These are phyloP conservation scores for Deilephila elpenor DNA, from an alignment of 2,888 invertebrate genomes.

Conservation along the genomic window DNA sequence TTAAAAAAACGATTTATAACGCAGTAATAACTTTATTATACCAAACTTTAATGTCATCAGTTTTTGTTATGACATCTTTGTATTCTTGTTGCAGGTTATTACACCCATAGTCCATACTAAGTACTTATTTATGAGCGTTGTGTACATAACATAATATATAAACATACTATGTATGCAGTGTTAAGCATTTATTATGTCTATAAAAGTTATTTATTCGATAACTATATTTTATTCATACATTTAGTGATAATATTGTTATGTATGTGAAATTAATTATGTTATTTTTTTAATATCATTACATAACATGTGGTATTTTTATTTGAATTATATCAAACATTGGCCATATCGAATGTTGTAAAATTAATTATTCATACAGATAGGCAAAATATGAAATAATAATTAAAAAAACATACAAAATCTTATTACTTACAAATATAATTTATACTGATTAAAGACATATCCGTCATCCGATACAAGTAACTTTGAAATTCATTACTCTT, in stretches of 20 bases:
- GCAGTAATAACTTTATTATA: neutral
- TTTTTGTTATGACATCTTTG: conserved; percentile 6
- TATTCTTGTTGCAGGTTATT: conserved; percentile 2
- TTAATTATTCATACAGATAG: too few relatives aligned
- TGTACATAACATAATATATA: neutral
- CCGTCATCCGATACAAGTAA: neutral
- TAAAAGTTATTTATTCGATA: neutral
- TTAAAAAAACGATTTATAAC: neutral
- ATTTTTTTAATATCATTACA: too few relatives aligned
- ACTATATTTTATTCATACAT: neutral
- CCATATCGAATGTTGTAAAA: too few relatives aligned
- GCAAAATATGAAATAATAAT: too few relatives aligned
- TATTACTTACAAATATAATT: neutral
- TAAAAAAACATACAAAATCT: too few relatives aligned
- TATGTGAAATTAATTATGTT: too few relatives aligned
- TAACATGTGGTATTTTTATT: too few relatives aligned
- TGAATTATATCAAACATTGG: too few relatives aligned
- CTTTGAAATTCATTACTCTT: conserved; percentile 10
- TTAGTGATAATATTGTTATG: neutral
- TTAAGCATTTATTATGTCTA: neutral
- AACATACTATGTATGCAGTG: neutral
- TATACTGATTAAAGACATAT: neutral
- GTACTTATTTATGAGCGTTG: neutral
- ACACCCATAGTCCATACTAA: neutral
- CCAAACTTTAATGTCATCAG: neutral